Percentiles rank a stretch among this genome's conserved stretches.
Evolutionary conservation across 2,888 invertebrate species (phyloP).

Genomic region (Byasa hedistus): DNA sequence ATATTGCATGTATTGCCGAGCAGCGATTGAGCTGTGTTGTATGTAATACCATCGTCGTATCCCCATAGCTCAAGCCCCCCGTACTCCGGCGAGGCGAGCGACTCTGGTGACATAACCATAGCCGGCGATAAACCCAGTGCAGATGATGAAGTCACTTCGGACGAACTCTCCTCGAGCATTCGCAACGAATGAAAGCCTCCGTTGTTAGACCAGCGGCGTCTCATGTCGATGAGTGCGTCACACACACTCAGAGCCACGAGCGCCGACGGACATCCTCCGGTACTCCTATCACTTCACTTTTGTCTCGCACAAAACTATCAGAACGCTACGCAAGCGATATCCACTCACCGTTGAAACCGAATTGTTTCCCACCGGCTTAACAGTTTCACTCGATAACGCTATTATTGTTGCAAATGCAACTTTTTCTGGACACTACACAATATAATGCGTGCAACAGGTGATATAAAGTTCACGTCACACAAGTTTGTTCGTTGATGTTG

Average conservation of each 20-base stretch:
- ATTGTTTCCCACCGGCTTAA: slow-evolving; percentile 58
- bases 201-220: slow-evolving; percentile 88
- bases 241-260: slow-evolving; percentile 62
- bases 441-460: slow-evolving; percentile 59
- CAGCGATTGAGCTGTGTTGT: slow-evolving; percentile 68
- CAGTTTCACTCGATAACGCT: slow-evolving; percentile 51
- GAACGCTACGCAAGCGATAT: slow-evolving; percentile 63
- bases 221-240: slow-evolving; percentile 82
- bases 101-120: slow-evolving; percentile 88
- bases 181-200: slow-evolving; percentile 83
- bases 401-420: slow-evolving; percentile 40
- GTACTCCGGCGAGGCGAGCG: slow-evolving; percentile 87
- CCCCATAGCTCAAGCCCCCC: slow-evolving; percentile 92
- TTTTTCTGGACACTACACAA: slow-evolving; percentile 54
- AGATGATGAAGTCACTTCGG: slow-evolving; percentile 89
- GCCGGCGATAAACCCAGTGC: slow-evolving; percentile 85
- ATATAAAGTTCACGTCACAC: slow-evolving; percentile 52
- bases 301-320: slow-evolving; percentile 71
- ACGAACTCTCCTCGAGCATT: slow-evolving; percentile 86
- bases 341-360: slow-evolving; percentile 64
- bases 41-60: slow-evolving; percentile 78
- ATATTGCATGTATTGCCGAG: slow-evolving; percentile 72
- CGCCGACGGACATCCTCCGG: slow-evolving; percentile 72
- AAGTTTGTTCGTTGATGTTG: slow-evolving; percentile 53
- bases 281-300: slow-evolving; percentile 76